phyloP scores from a whole-genome alignment of 2,888 invertebrate genomes.

The Ornithoptera priamus region DNA sequence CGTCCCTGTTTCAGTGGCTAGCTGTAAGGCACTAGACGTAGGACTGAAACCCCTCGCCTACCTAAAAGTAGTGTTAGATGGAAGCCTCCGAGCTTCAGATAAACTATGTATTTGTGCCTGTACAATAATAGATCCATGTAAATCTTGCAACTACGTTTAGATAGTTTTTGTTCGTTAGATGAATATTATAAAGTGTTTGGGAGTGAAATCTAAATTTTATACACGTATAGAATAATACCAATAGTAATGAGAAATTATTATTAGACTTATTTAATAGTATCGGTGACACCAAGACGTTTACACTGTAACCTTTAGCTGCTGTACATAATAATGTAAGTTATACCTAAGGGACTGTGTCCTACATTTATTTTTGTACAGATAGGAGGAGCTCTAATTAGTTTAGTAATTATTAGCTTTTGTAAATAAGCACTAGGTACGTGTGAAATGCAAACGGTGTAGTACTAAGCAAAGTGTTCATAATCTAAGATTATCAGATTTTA shows the following conservation, averaged over 20 bases:
- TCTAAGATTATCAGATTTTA: constrained; percentile 12
- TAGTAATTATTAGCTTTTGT: constrained; percentile 37
- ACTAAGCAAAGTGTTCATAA: constrained; percentile 30
- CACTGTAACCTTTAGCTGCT: constrained; percentile 52
- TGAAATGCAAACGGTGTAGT: constrained; percentile 26
- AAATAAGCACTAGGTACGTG: constrained; percentile 37
- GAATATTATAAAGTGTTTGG: constrained; percentile 51
- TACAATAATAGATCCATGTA: constrained; percentile 46
- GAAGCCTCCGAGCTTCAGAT: constrained; percentile 58
- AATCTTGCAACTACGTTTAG: too few species aligned
- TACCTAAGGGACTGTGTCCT: constrained; percentile 43
- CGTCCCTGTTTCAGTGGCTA: constrained; percentile 18
- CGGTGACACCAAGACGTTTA: constrained; percentile 69
- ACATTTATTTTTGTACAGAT: constrained; percentile 56
- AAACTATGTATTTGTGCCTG: constrained; percentile 72
- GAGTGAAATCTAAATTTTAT: constrained; percentile 67
- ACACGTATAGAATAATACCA: constrained; percentile 53
- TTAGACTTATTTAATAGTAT: constrained; percentile 53
- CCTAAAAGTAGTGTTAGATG: constrained; percentile 59
- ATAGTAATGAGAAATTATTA: constrained; percentile 41
- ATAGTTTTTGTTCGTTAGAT: constrained; percentile 50
- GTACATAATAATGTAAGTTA: constrained; percentile 49
- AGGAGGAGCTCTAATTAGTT: constrained; percentile 26
- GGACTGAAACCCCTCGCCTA: constrained; percentile 74
- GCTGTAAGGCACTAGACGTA: constrained; percentile 47